Conservation (phyloP, 2,888 invertebrate species). For the Parapristionchus giblindavisi region DNA sequence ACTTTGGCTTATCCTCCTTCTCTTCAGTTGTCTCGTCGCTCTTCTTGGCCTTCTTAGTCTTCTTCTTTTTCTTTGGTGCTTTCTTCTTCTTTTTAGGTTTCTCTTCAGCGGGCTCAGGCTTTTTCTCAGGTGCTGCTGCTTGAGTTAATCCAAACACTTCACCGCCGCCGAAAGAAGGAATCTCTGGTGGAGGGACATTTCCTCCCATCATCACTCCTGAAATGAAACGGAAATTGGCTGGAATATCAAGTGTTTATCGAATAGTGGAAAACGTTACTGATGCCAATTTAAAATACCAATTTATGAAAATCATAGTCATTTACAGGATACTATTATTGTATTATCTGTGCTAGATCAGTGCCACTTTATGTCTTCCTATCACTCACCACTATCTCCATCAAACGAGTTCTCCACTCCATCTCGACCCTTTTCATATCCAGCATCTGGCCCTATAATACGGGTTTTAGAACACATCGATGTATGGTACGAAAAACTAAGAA, state of each 20-base stretch:
- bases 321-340: neutral
- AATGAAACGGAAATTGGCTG: neutral
- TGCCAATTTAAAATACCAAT: too few species aligned
- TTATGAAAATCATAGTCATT: neutral
- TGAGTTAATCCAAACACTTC: constrained; percentile 23
- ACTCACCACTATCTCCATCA: constrained; percentile 52
- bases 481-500: neutral
- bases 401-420: constrained; percentile 49
- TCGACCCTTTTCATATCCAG: constrained; percentile 53
- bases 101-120: neutral
- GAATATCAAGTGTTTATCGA: neutral
- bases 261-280: neutral
- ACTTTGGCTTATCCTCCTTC: neutral
- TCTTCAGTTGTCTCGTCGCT: neutral
- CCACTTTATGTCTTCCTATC: neutral
- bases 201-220: constrained; percentile 29
- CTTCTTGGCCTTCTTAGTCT: constrained; percentile 3
- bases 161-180: constrained; percentile 1
- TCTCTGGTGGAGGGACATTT: neutral
- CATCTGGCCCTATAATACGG: constrained; percentile 42
- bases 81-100: constrained; percentile 34
- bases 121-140: neutral
- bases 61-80: constrained; percentile 24
- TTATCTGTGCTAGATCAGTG: neutral
- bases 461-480: neutral